Base-by-base conservation (phyloP, 2,888 invertebrate genomes). In the Sicus ferrugineus region DNA sequence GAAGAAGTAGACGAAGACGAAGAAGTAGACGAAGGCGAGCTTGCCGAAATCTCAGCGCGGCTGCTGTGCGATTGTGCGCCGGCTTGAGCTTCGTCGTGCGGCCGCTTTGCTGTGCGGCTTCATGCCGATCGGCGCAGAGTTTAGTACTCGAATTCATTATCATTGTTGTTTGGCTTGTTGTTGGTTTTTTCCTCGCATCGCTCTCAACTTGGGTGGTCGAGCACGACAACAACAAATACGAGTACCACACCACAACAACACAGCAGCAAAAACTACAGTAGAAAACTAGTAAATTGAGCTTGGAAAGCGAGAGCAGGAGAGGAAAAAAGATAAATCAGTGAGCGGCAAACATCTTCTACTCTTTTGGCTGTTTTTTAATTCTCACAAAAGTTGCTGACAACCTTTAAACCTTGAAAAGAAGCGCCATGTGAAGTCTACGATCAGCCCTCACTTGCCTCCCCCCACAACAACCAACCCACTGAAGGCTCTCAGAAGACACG, bases 131-230 rank as follows among this genome's bases (percentile, higher is more conserved):
- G 28, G 16, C 31, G 21, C 6, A 52, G 26, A 65, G 14, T 16
- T 52, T 31, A 54, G 9, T 16, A 11, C 14, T 42, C 4, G 42
- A 4, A 42, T n/a, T 42, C 14, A 4, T 67, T 56, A 48, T 30
- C 50, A 70, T 61, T 65, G 71, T 63, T 68, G 70, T 71, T 73
- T 72, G 72, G 69, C 62, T 69, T 69, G 70, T 80, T 81, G 81
- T 42, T 81, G 81, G 79, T 79, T n/a, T n/a, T n/a, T n/a, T n/a
- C n/a, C n/a, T n/a, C n/a, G n/a, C n/a, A n/a, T n/a, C 77, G 77
- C 81, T 80, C 82, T 80, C 81, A 80, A 80, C 81, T 82, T 82
- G 81, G 83, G 81, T 82, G 81, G 81, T 82, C 81, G 59, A 19
- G 65, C 58, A 48, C 52, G 72, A 66, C 58, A 69, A 38, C 54